These are phyloP conservation scores for Tretioscincus oriximinensis DNA, from an alignment of 2,113 vertebrate species.

Conservation along the genomic window DNA sequence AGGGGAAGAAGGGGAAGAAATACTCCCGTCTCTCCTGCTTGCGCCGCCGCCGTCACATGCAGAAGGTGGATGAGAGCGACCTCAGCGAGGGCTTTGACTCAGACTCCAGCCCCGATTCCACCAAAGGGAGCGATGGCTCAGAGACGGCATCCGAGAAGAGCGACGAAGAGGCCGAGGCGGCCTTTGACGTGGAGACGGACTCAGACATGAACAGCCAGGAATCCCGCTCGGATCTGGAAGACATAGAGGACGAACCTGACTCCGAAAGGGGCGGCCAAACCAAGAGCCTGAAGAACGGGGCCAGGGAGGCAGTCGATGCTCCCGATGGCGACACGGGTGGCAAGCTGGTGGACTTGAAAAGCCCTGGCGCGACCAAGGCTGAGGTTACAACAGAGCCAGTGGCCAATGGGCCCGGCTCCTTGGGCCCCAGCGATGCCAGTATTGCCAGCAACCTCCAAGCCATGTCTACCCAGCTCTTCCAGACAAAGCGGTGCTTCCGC, in stretches of 20 bases:
- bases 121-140: slow-evolving; percentile 85
- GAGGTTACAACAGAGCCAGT: slow-evolving; percentile 67
- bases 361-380: slow-evolving; percentile 31
- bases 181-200: slow-evolving; percentile 94
- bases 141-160: slow-evolving; percentile 84
- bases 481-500: slow-evolving; percentile 94
- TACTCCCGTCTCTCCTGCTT: slow-evolving; percentile 85
- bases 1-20: slow-evolving; percentile 81
- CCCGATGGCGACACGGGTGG: slow-evolving; percentile 49
- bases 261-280: slow-evolving; percentile 40
- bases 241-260: slow-evolving; percentile 84
- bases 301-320: slow-evolving; percentile 44
- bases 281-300: not conserved
- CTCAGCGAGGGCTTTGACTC: slow-evolving; percentile 95
- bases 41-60: slow-evolving; percentile 83
- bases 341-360: slow-evolving; percentile 46
- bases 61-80: slow-evolving; percentile 90
- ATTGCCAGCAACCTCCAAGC: slow-evolving; percentile 97
- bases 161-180: slow-evolving; percentile 86
- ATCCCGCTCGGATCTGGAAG: slow-evolving; percentile 93
- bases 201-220: slow-evolving; percentile 99
- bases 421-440: slow-evolving; percentile 78
- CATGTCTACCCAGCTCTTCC: slow-evolving; percentile 95
- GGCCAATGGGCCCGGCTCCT: slow-evolving; percentile 77
- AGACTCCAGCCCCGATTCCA: slow-evolving; percentile 74